Evolutionary conservation across 2,888 invertebrate genomes (phyloP).

Genomic region (Apodemia duryi): DNA sequence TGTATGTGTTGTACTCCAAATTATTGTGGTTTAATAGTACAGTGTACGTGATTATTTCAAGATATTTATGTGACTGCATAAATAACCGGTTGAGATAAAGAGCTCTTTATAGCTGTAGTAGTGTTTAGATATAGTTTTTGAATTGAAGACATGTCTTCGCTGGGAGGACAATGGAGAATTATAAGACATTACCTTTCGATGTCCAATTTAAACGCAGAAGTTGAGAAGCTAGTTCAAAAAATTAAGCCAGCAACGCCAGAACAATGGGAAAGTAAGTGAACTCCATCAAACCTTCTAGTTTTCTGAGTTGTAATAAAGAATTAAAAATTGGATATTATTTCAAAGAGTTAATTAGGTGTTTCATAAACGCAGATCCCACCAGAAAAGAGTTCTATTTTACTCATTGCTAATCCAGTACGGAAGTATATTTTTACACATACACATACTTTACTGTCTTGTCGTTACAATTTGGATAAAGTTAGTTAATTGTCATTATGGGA

Average conservation of each 20-base stretch:
- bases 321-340: too few species aligned
- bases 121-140: not conserved
- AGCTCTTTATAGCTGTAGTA: not conserved
- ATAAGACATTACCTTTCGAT: slow-evolving; percentile 64
- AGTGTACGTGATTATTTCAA: slow-evolving; percentile 31
- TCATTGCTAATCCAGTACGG: too few species aligned
- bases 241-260: slow-evolving; percentile 55
- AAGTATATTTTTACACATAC: too few species aligned
- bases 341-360: too few species aligned
- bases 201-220: slow-evolving; percentile 55
- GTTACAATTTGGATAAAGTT: too few species aligned
- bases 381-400: too few species aligned
- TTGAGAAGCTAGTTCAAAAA: slow-evolving; percentile 61
- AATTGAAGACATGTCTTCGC: slow-evolving; percentile 51
- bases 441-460: too few species aligned
- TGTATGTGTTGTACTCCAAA: not conserved
- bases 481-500: too few species aligned
- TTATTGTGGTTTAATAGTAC: too few species aligned
- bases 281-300: not conserved
- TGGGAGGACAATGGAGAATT: slow-evolving; percentile 66
- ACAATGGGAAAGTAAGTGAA: slow-evolving; percentile 66
- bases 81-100: slow-evolving; percentile 17
- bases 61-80: slow-evolving; percentile 16
- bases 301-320: too few species aligned
- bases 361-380: too few species aligned